Evolutionary conservation across 2,113 vertebrate genomes (phyloP).

Genomic region (Ivindomyrus marchei): DNA sequence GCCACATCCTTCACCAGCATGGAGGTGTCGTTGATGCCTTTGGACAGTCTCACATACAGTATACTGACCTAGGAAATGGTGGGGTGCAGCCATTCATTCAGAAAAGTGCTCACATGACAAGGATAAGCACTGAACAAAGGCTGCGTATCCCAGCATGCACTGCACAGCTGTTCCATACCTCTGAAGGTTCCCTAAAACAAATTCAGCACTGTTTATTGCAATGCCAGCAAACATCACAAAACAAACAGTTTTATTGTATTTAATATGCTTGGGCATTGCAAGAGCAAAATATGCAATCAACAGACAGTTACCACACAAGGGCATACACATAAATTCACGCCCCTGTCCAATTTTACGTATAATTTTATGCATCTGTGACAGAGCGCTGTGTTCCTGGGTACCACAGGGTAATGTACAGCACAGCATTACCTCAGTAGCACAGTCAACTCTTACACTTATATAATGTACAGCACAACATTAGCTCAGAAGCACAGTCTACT

Average conservation of each 20-base stretch:
- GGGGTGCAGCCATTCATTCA: neutral
- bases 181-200: neutral
- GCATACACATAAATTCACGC: neutral
- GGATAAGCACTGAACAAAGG: slow-evolving; percentile 55
- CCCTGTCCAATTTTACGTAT: neutral
- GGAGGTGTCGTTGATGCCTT: neutral
- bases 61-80: neutral
- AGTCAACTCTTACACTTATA: too few relatives aligned
- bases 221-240: neutral
- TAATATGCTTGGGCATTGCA: neutral
- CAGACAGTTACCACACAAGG: neutral
- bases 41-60: neutral
- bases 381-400: too few relatives aligned
- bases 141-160: slow-evolving; percentile 30
- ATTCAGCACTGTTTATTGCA: neutral
- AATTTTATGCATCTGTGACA: neutral
- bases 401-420: too few relatives aligned
- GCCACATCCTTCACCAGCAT: neutral
- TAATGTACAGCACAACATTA: too few relatives aligned
- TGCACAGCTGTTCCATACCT: neutral
- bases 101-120: slow-evolving; percentile 41
- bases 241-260: neutral
- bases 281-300: neutral
- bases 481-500: too few relatives aligned
- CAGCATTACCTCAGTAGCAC: too few relatives aligned